Evolutionary conservation across 2,113 vertebrate species (phyloP).

Genomic region (Uria lomvia): DNA sequence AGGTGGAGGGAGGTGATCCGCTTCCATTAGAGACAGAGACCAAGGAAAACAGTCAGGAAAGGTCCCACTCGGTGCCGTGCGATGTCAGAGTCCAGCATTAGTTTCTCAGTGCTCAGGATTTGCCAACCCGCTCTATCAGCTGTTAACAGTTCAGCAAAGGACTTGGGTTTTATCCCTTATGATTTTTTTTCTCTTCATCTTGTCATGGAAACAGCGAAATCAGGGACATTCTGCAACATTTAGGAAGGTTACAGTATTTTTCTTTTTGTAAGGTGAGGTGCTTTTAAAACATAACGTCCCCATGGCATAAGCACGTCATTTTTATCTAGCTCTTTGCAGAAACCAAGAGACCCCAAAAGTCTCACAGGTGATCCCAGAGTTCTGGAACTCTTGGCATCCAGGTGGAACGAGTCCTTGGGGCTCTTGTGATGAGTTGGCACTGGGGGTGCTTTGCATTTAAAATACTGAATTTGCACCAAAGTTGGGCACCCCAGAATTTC

Average conservation of each 20-base stretch:
- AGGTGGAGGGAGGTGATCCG: background rate
- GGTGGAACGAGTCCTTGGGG: background rate
- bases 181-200: background rate
- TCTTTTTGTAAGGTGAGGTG: background rate
- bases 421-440: background rate
- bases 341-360: background rate
- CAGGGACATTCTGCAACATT: background rate
- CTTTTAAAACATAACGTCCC: background rate
- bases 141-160: background rate
- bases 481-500: background rate
- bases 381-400: background rate
- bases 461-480: background rate
- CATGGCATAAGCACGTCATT: background rate
- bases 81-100: background rate
- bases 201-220: background rate
- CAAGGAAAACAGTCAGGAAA: too few relatives aligned
- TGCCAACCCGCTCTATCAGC: background rate
- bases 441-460: background rate
- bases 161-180: background rate
- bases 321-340: background rate
- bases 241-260: background rate
- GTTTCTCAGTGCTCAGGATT: background rate
- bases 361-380: background rate
- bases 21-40: background rate
- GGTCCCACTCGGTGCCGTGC: rapidly evolving